Evolutionary conservation across 2,113 vertebrate species (phyloP).

Genomic region (Athene noctua): DNA sequence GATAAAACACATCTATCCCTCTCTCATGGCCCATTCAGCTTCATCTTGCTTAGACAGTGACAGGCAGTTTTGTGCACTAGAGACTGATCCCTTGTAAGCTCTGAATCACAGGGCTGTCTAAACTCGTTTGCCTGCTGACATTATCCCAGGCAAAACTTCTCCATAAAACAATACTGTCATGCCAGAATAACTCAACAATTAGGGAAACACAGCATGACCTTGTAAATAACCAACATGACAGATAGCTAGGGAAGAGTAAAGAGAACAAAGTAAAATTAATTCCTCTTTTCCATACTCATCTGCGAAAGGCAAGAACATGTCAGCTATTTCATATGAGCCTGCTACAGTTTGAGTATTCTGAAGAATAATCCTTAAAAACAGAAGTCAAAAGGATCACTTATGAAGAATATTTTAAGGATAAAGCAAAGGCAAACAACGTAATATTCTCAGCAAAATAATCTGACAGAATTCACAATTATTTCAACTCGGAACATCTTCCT

Average conservation of each 20-base stretch:
- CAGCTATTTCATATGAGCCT: neutral
- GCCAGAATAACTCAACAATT: constrained; percentile 21
- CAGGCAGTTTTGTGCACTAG: neutral
- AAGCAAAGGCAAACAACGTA: neutral
- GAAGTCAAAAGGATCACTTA: neutral
- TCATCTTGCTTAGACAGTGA: neutral
- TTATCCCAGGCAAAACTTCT: neutral
- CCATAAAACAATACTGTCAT: neutral
- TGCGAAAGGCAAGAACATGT: neutral
- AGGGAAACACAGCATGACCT: neutral
- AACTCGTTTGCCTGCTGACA: neutral
- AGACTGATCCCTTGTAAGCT: neutral
- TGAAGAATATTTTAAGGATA: neutral
- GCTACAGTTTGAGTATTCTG: neutral
- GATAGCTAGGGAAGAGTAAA: neutral
- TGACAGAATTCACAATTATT: neutral
- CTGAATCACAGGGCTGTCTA: neutral
- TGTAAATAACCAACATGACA: neutral
- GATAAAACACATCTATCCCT: neutral
- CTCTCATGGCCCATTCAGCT: neutral
- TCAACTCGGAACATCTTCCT: neutral
- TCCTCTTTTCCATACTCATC: neutral
- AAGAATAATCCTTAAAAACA: neutral
- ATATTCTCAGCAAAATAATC: neutral
- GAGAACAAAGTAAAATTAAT: neutral